Conservation (phyloP, 2,113 vertebrate genomes). For the Gadus chalcogrammus region DNA sequence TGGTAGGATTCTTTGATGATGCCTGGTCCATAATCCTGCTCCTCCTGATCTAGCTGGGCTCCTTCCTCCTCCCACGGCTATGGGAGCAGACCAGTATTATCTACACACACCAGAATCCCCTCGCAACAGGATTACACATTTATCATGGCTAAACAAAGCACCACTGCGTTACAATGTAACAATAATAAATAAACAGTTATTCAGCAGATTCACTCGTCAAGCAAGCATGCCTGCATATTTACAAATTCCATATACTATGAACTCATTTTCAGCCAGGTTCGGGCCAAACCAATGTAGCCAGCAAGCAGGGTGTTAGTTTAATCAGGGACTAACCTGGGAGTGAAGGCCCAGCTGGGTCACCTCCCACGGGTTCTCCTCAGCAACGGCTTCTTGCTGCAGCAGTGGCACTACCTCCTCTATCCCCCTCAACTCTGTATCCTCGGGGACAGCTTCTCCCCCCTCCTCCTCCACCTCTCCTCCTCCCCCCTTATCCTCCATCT, state of each 20-base stretch:
- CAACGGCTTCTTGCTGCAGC: conserved; percentile 32
- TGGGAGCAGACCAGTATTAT: no score
- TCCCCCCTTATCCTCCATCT: conserved; percentile 54
- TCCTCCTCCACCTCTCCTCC: conserved; percentile 27
- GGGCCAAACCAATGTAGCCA: no score
- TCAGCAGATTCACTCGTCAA: no score
- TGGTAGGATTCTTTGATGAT: conserved; percentile 62
- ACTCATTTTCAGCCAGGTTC: no score
- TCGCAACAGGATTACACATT: no score
- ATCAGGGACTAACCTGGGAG: background rate
- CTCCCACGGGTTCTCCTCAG: background rate
- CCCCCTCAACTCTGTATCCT: conserved; percentile 42
- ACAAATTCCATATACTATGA: no score
- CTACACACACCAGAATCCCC: no score
- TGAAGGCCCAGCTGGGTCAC: background rate
- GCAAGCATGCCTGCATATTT: no score
- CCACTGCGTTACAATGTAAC: no score
- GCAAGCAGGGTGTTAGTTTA: no score
- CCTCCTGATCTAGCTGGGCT: conserved; percentile 21
- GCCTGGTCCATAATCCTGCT: conserved; percentile 48
- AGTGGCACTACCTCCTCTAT: conserved; percentile 38
- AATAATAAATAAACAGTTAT: no score
- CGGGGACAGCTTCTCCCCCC: conserved; percentile 20
- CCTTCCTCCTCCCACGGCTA: background rate
- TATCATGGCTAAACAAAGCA: no score